Base-by-base conservation (phyloP, 1,140 invertebrate species). In the Riptortus pedestris region DNA sequence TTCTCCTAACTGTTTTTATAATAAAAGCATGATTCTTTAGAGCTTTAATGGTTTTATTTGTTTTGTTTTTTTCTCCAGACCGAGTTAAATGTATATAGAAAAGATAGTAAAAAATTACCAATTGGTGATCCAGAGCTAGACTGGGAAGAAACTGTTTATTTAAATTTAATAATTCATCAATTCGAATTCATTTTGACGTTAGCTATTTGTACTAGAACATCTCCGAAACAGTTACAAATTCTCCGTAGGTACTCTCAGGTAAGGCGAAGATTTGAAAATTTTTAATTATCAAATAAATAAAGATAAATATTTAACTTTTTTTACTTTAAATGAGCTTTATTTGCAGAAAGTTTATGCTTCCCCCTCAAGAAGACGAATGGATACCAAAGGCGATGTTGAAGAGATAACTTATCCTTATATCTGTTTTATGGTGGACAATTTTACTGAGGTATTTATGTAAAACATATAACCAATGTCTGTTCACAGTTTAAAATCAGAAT, bases 141-240 rank as follows among this genome's bases (percentile, higher is more conserved):
- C 79, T 98, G 96, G 96, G 93, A 98, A 78, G 96, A 99, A 80
- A 98, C 96, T 55, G 93, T 99, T 65, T 99, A 98, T 79, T 80
- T 99, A 55, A 99, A 99, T 79, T 80, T 99, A 69, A 93, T 99
- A 67, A 87, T 99, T 72, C 96, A 99, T 79, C 93, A 98, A 79
- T 93, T 99, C 78, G 92, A 98, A 74, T 99, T 98, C 76, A 95
- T 88, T 51, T 80, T 99, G 48, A 98, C 96, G 12, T 80, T 96
- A 76, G 96, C 95, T 65, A 93, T 98, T 70, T 99, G 96, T 78
- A 97, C 93, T 51, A 84, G 95, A 74, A 98, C 94, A 62, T 94
- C 91, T 72, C 91, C 93, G 55, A 94, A 96, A 78, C 91, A 98
- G 79, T 81, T 98, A 71, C 94, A 99, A 80, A 87, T 90, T 67